A percentile compares a stretch with the other conserved stretches of the same genome.
Evolutionary conservation across 1,140 invertebrate genomes (phyloP).

Genomic region (Drosophila pallidifrons): DNA sequence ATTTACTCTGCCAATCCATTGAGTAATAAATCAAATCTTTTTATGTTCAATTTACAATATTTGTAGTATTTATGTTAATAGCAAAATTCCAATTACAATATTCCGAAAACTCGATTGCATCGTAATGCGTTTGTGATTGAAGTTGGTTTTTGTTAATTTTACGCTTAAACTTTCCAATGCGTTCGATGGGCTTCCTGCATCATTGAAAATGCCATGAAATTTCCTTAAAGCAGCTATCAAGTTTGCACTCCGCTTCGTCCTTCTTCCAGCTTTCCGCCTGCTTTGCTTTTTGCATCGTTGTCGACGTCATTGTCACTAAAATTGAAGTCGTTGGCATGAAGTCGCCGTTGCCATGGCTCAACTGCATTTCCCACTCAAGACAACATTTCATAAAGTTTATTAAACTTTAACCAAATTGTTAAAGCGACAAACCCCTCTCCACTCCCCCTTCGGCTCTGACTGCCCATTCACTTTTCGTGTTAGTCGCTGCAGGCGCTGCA

Average conservation of each 20-base stretch:
- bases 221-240: conserved; percentile 44
- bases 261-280: background rate
- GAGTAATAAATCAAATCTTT: too few relatives aligned
- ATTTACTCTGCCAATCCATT: too few relatives aligned
- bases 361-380: conserved; percentile 80
- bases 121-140: conserved; percentile 2
- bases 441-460: background rate
- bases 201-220: conserved; percentile 17
- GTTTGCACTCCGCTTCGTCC: background rate
- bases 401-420: conserved; percentile 83
- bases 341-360: conserved; percentile 16
- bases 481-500: conserved; percentile 63
- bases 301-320: conserved; percentile 39
- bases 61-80: background rate
- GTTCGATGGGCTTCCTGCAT: conserved; percentile 30
- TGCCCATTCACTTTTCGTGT: conserved; percentile 72
- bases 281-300: background rate
- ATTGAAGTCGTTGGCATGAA: conserved; percentile 63
- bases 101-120: conserved; percentile 2
- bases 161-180: conserved; percentile 41
- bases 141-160: conserved; percentile 7
- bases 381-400: conserved; percentile 83
- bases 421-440: conserved; percentile 63
- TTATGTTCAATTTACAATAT: background rate
- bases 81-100: background rate